Percentiles rank a stretch among this genome's conserved stretches.
Evolutionary conservation across 2,113 vertebrate species (phyloP).

Genomic region (Colossoma macropomum): DNA sequence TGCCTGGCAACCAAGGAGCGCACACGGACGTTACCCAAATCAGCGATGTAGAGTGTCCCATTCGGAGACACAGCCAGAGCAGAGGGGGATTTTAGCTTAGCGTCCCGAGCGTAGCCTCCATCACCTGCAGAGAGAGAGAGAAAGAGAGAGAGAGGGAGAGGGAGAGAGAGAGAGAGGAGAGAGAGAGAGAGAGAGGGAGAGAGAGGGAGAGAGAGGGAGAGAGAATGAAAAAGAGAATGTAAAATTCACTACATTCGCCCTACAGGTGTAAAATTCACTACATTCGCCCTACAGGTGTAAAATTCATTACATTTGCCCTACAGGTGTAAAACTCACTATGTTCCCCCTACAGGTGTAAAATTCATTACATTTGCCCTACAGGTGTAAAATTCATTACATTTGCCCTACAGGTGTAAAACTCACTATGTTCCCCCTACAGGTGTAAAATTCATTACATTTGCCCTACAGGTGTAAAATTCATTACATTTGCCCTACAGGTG

Average conservation of each 20-base stretch:
- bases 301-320: slow-evolving; percentile 83
- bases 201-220: slow-evolving; percentile 9
- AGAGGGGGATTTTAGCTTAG: slow-evolving; percentile 87
- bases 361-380: neutral
- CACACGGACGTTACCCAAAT: slow-evolving; percentile 87
- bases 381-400: neutral
- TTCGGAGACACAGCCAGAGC: slow-evolving; percentile 86
- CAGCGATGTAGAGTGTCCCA: slow-evolving; percentile 84
- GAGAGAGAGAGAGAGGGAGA: slow-evolving; percentile 21
- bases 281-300: neutral
- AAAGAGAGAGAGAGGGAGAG: slow-evolving; percentile 9
- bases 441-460: neutral
- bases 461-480: neutral
- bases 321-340: slow-evolving; percentile 67
- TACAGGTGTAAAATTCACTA: neutral
- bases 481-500: slow-evolving; percentile 89
- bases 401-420: neutral
- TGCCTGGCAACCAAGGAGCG: slow-evolving; percentile 81
- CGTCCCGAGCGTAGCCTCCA: slow-evolving; percentile 88
- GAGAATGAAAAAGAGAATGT: too few relatives aligned
- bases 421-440: neutral
- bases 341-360: neutral
- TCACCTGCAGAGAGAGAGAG: slow-evolving; percentile 75
- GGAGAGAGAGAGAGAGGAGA: slow-evolving; percentile 13
- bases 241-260: too few relatives aligned